Evolutionary conservation across 64 coral and sea anemone genomes (phyloP).

Genomic region (Montipora cactus): DNA sequence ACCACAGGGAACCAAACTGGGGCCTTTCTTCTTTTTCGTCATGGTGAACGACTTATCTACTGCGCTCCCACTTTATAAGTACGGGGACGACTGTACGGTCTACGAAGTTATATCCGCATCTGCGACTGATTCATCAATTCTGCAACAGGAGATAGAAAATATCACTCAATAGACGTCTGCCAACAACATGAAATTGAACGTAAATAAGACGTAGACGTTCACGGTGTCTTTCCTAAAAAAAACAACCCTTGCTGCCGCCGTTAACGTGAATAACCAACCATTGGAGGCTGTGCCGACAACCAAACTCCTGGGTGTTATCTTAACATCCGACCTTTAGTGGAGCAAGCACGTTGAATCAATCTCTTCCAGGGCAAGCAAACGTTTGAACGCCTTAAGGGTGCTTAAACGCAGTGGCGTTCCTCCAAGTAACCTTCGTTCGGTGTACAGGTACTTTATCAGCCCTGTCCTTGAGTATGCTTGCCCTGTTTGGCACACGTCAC

Average conservation of each 20-base stretch:
- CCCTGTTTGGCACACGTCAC: too few relatives aligned
- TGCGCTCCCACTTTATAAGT: conserved; percentile 16
- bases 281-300: conserved; percentile 28
- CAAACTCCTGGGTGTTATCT: conserved; percentile 41
- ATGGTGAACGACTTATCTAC: conserved; percentile 14
- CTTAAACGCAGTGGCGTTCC: conserved; percentile 13
- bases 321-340: conserved; percentile 63
- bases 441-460: too few relatives aligned
- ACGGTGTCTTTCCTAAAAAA: background rate
- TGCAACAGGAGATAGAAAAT: conserved; percentile 30
- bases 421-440: background rate
- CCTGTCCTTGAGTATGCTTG: too few relatives aligned
- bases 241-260: too few relatives aligned
- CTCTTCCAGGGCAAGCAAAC: background rate
- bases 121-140: background rate
- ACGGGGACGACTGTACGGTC: conserved; percentile 16
- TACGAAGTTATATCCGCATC: conserved; percentile 3
- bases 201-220: background rate
- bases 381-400: conserved; percentile 7
- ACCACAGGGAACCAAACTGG: too few relatives aligned
- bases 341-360: conserved; percentile 45
- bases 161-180: conserved; percentile 27
- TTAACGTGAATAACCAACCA: background rate
- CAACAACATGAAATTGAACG: conserved; percentile 50
- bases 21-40: background rate